These are phyloP conservation scores for Aplysina aerophoba DNA, from an alignment of 37 sponge, comb jelly and placozoan genomes.

Conservation along the genomic window DNA sequence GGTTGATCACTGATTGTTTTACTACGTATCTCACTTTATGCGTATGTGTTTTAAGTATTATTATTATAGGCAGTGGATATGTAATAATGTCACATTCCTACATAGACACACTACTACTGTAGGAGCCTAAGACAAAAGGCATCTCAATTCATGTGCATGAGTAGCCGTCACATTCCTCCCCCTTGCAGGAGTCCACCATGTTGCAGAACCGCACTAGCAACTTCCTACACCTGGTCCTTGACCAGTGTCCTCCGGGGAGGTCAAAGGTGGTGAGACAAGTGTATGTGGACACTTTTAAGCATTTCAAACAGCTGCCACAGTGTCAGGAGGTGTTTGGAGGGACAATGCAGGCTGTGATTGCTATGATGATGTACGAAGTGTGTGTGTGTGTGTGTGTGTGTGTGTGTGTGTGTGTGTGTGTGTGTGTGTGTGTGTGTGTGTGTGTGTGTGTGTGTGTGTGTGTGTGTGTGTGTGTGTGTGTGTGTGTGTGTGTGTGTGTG, in stretches of 20 bases:
- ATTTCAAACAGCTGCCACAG: neutral
- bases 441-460: no score
- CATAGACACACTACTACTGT: no score
- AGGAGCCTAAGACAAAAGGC: no score
- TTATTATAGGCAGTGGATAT: no score
- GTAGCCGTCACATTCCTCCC: neutral
- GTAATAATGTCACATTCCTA: no score
- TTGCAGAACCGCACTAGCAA: neutral
- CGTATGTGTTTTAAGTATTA: no score
- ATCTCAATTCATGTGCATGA: no score
- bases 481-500: neutral
- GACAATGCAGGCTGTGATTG: neutral
- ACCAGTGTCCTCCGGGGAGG: neutral
- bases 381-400: neutral
- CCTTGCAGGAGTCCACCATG: neutral
- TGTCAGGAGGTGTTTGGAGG: no score
- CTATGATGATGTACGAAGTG: constrained; percentile 65
- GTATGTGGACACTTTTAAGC: neutral
- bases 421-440: no score
- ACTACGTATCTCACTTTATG: no score
- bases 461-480: no score
- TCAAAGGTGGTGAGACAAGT: neutral
- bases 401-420: neutral
- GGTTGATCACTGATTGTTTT: no score
- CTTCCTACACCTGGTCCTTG: neutral